Base-by-base conservation (phyloP, 2,797 vertebrate species). In the Sebastolobus alascanus region DNA sequence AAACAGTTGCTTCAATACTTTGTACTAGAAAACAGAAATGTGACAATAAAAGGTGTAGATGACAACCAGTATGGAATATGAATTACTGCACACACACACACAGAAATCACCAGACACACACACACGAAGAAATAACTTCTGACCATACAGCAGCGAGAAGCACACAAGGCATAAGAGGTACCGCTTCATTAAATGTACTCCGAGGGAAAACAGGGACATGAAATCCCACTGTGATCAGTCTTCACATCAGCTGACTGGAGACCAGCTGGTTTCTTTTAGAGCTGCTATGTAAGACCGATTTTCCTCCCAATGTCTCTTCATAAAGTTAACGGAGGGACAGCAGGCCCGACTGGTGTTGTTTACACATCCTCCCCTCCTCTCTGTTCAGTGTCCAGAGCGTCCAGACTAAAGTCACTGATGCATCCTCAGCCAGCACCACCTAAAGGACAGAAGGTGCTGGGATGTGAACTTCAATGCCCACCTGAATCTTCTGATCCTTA, bases 131-230 rank as follows among this genome's bases (percentile, higher is more conserved):
- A 77, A 75, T 59, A 25, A 79, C 60, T 52, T 71, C 31, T 69
- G 46, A 85, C 55, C 54, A 18, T 73, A 84, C 82, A 91, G 81
- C 87, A 84, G 82, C 64, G 27, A 83, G 71, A 72, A 88, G 78
- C 79, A 90, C 77, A 86, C 71, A 83, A 90, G 84, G 76, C 71
- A 55, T 72, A 79, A 73, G 68, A 84, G 55, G 72, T 88, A 81
- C 78, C 64, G 27, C 68, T 87, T 83, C 8, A 25, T 79, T 43
- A 77, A 80, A 79, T 73, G 55, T 33, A 77, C 67, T 65, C 55
- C 18, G 52, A 67, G 58, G 65, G 61, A 52, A 72, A 80, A 60
- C 50, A 13, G 29, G 73, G 69, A 75, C 46, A 70, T 27, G 22
- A 68, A 31, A 75, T 68, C 65, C 18, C 13, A 6, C 25, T 64